Conservation (phyloP, 2,113 vertebrate species). For the Acrocephalus kingi region DNA sequence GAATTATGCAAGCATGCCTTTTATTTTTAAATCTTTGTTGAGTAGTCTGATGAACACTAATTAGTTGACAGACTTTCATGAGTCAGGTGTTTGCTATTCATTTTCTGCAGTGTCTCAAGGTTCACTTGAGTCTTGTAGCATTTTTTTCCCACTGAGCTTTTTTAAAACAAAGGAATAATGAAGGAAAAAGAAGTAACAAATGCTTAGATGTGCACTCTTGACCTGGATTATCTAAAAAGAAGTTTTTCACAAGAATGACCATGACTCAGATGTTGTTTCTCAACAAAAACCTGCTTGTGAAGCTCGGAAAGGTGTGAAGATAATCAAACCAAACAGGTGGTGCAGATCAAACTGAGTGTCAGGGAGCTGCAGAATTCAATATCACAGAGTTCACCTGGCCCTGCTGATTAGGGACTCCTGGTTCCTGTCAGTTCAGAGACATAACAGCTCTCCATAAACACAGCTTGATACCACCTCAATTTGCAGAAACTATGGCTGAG, state of each 20-base stretch:
- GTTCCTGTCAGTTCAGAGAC: not conserved
- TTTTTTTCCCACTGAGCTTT: not conserved
- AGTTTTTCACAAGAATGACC: not conserved
- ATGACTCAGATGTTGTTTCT: not conserved
- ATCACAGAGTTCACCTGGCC: fast-evolving
- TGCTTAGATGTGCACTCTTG: not conserved
- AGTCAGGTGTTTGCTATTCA: not conserved
- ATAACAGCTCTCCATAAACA: not conserved
- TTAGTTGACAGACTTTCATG: not conserved
- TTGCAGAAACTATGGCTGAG: not conserved
- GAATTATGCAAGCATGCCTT: not conserved
- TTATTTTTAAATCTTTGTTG: not conserved
- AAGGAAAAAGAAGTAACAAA: not conserved
- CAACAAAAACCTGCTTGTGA: not conserved
- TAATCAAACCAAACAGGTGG: not conserved
- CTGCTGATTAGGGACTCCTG: not conserved
- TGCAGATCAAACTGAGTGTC: not conserved
- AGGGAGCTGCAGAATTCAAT: not conserved
- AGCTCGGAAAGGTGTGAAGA: not conserved
- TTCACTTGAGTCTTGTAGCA: not conserved
- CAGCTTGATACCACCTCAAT: not conserved
- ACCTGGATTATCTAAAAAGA: not conserved
- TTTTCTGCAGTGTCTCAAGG: not conserved
- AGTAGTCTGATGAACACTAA: not conserved
- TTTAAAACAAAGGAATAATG: not conserved